Evolutionary conservation across 2,113 vertebrate species (phyloP).

Genomic region (Dicerorhinus sumatrensis): DNA sequence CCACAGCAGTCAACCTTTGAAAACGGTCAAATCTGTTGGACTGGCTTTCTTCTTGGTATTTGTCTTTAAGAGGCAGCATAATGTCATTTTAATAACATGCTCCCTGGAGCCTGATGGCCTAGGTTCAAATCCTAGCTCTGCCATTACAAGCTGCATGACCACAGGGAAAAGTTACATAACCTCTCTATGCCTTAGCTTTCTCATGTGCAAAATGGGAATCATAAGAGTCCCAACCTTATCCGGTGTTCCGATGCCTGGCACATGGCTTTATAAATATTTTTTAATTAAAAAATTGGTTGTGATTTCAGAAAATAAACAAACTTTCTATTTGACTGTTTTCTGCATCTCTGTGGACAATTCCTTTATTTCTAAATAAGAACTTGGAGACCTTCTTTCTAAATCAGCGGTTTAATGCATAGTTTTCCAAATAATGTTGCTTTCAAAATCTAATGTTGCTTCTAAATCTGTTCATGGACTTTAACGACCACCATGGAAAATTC

Average conservation of each 20-base stretch:
- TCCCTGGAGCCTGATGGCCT: background rate
- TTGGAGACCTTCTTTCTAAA: background rate
- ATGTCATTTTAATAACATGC: background rate
- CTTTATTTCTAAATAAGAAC: background rate
- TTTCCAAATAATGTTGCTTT: slow-evolving; percentile 13
- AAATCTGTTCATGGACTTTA: background rate
- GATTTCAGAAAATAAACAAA: background rate
- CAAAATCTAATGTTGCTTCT: background rate
- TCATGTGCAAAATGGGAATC: background rate
- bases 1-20: background rate
- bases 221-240: background rate
- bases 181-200: background rate
- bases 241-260: background rate
- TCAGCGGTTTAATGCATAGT: background rate
- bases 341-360: background rate
- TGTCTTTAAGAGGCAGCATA: background rate
- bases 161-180: background rate
- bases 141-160: background rate
- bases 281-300: background rate
- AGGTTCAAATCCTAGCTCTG: background rate
- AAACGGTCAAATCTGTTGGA: background rate
- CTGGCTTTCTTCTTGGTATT: background rate
- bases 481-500: background rate
- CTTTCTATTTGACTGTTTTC: background rate
- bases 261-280: background rate